Evolutionary conservation across 2,113 vertebrate species (phyloP).

Genomic region (Callipepla squamata): DNA sequence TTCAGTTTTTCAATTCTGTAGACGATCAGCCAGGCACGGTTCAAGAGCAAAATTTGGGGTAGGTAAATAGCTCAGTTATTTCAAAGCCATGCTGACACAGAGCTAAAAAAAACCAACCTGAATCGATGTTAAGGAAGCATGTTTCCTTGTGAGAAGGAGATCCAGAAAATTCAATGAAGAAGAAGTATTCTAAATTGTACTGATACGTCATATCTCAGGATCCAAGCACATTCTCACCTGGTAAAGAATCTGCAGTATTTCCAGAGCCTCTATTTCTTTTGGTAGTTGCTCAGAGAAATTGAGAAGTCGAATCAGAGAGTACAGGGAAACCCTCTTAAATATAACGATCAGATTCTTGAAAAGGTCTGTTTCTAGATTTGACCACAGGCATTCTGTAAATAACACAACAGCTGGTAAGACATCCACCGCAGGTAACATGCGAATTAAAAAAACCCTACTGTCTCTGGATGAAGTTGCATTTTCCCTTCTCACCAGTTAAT

Average conservation of each 20-base stretch:
- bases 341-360: conserved; percentile 32
- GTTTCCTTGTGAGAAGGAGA: background rate
- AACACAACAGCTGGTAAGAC: background rate
- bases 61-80: background rate
- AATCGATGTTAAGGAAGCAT: background rate
- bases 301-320: rapidly evolving
- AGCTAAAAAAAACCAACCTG: background rate
- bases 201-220: background rate
- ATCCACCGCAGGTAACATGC: background rate
- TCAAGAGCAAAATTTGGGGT: background rate
- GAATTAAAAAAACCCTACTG: background rate
- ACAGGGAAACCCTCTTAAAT: background rate
- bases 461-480: background rate
- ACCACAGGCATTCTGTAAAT: conserved; percentile 62
- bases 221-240: conserved; percentile 41
- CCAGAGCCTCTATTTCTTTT: background rate
- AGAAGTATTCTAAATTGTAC: background rate
- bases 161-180: background rate
- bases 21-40: background rate
- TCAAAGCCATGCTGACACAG: background rate
- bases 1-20: background rate
- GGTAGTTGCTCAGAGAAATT: rapidly evolving
- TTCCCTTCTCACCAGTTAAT: background rate
- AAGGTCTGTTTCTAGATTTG: conserved; percentile 30
- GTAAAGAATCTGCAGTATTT: conserved; percentile 58